A percentile compares a stretch with the other conserved stretches of the same genome.
phyloP scores from a whole-genome alignment of 2,113 vertebrate species.

The Emydocephalus ijimae region DNA sequence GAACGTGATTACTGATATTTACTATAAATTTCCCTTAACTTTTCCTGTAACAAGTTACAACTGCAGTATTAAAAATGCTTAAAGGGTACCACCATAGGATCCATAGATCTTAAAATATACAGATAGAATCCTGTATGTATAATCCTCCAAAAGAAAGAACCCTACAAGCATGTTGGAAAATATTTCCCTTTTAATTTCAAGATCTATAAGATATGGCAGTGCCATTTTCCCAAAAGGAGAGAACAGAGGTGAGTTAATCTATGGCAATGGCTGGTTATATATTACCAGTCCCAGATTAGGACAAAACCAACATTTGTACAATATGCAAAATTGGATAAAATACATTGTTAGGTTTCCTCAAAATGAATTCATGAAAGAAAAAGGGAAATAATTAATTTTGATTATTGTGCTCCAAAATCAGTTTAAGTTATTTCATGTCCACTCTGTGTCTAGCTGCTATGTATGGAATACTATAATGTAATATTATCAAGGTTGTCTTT shows the following conservation, averaged over 20 bases:
- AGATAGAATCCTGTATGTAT: not conserved
- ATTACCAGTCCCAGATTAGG: not conserved
- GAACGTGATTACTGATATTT: not conserved
- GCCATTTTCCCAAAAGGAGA: not conserved
- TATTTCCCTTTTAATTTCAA: not conserved
- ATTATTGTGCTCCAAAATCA: not conserved
- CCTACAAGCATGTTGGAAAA: too few relatives aligned
- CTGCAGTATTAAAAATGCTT: not conserved
- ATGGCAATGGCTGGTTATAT: not conserved
- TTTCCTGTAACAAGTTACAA: not conserved
- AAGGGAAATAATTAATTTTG: not conserved
- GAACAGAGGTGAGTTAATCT: not conserved
- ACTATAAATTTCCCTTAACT: not conserved
- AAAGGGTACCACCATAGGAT: not conserved
- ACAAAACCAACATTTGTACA: not conserved
- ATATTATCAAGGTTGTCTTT: not conserved
- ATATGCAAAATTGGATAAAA: not conserved
- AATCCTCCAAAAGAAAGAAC: not conserved
- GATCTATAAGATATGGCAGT: not conserved
- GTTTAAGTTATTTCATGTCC: not conserved
- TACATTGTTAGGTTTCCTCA: not conserved
- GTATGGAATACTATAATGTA: not conserved
- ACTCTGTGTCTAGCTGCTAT: not conserved
- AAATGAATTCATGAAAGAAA: not conserved
- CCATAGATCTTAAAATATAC: not conserved